phyloP scores from a whole-genome alignment of 2,113 vertebrate genomes.

The Larimichthys polyactis region DNA sequence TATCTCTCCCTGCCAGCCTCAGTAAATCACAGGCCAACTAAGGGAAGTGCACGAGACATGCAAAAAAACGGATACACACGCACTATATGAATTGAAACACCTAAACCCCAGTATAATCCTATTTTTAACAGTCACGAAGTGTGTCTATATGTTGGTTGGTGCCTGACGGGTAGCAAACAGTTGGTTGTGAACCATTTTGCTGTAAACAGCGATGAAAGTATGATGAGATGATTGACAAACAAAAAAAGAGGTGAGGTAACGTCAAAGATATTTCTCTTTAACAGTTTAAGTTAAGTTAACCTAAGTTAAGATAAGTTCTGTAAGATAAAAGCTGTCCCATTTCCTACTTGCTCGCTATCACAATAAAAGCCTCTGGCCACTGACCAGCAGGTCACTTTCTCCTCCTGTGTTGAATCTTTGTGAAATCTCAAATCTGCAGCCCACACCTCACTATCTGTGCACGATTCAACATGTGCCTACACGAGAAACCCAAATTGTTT shows the following conservation, averaged over 20 bases:
- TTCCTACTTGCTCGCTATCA: not conserved
- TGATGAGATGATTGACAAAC: not conserved
- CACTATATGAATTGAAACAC: too few species aligned
- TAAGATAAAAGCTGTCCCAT: not conserved
- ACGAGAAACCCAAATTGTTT: not conserved
- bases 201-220: not conserved
- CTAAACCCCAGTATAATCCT: too few species aligned
- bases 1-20: too few species aligned
- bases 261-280: not conserved
- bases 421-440: constrained; percentile 18
- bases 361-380: not conserved
- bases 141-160: not conserved
- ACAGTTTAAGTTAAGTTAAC: not conserved
- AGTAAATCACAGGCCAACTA: too few species aligned
- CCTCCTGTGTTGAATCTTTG: not conserved
- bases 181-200: too few species aligned
- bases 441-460: constrained; percentile 3
- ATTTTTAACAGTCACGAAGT: not conserved
- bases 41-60: too few species aligned
- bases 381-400: not conserved
- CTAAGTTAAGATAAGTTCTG: not conserved
- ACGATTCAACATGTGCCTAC: constrained; percentile 20
- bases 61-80: too few species aligned
- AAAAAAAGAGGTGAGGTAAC: not conserved
- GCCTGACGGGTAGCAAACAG: too few species aligned